A percentile compares a stretch with the other conserved stretches of the same genome.
Conservation (phyloP, 2,797 vertebrate species). For the Threskiornis aethiopicus region DNA sequence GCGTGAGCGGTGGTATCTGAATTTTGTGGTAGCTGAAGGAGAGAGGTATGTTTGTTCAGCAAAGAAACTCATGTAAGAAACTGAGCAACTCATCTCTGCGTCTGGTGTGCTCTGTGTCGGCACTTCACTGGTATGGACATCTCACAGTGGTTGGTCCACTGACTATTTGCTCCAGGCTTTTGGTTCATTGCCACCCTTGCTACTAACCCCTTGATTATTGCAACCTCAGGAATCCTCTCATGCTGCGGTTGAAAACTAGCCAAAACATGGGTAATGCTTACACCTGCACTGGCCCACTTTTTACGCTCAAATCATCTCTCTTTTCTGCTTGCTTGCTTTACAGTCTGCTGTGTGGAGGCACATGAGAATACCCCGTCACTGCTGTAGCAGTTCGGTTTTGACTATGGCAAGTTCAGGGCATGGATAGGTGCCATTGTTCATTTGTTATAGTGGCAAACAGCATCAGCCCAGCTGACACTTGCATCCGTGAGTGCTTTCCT, state of each 20-base stretch:
- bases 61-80: not conserved
- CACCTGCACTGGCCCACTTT: not conserved
- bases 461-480: slow-evolving; percentile 26
- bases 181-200: not conserved
- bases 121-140: not conserved
- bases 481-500: not conserved
- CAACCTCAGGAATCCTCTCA: not conserved
- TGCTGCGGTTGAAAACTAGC: not conserved
- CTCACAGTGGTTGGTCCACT: not conserved
- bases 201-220: not conserved
- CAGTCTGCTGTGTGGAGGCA: not conserved
- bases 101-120: not conserved
- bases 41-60: not conserved
- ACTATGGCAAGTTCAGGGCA: not conserved
- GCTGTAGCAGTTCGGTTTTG: not conserved
- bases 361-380: not conserved
- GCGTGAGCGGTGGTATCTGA: not conserved
- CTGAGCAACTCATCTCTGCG: not conserved
- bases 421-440: not conserved
- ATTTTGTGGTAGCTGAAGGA: not conserved
- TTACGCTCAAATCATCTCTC: not conserved
- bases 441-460: slow-evolving; percentile 31
- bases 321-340: not conserved
- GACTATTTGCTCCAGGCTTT: not conserved
- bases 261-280: not conserved